Evolutionary conservation across 2,888 invertebrate genomes (phyloP).

Genomic region (Actias luna): DNA sequence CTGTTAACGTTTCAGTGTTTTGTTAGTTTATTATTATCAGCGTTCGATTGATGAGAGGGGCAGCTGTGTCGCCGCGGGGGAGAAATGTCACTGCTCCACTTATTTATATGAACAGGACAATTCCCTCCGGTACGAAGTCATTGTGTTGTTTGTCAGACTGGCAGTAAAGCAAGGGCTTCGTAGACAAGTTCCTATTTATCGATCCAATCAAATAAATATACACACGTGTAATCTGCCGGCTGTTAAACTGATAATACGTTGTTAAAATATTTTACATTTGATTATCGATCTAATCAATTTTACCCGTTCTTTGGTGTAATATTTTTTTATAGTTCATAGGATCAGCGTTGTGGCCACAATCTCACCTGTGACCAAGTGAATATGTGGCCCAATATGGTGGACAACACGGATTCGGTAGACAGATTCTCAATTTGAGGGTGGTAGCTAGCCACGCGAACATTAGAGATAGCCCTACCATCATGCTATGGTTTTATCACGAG

Average conservation of each 20-base stretch:
- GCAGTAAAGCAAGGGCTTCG: not conserved
- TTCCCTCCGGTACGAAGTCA: constrained; percentile 49
- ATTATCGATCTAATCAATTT: not conserved
- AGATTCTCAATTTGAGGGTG: too few species aligned
- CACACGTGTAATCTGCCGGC: not conserved
- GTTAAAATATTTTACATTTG: not conserved
- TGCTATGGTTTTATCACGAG: too few species aligned
- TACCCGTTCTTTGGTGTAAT: not conserved
- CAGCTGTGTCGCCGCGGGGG: constrained; percentile 61
- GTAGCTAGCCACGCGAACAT: too few species aligned
- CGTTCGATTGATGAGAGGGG: constrained; percentile 43
- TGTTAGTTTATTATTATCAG: constrained; percentile 41
- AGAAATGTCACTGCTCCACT: constrained; percentile 56
- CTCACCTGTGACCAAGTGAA: too few species aligned
- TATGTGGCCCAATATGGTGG: too few species aligned
- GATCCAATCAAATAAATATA: constrained; percentile 14
- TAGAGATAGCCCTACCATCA: too few species aligned
- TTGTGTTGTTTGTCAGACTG: constrained; percentile 37
- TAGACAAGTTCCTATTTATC: not conserved
- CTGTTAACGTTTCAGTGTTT: constrained; percentile 36
- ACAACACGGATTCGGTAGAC: too few species aligned
- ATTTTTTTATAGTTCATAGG: not conserved
- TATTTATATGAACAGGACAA: constrained; percentile 46
- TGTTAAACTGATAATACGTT: not conserved
- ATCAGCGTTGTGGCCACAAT: too few species aligned